These are phyloP conservation scores for Dendroctonus ponderosae DNA, from an alignment of 1,140 invertebrate species.

Conservation along the genomic window DNA sequence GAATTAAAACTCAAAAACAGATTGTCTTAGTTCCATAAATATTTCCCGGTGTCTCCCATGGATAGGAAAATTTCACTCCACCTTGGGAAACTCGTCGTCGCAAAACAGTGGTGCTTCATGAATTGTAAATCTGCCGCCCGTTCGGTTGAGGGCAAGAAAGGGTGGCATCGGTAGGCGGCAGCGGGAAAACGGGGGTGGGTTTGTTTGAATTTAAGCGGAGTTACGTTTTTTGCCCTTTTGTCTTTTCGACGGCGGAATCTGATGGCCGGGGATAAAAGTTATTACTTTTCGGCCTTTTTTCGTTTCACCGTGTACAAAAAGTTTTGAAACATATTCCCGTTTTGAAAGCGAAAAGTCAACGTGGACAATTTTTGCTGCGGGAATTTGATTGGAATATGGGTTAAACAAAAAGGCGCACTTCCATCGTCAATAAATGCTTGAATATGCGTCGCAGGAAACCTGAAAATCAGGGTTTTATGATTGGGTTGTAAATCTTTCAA, in stretches of 20 bases:
- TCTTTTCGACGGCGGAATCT: slow-evolving; percentile 19
- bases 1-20: too few species aligned
- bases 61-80: neutral
- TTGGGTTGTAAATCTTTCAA: too few species aligned
- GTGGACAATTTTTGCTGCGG: too few species aligned
- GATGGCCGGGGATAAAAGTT: slow-evolving; percentile 23
- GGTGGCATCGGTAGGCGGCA: slow-evolving; percentile 7
- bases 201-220: slow-evolving; percentile 25
- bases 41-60: too few species aligned
- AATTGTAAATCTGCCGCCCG: slow-evolving; percentile 23
- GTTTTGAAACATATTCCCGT: slow-evolving; percentile 3
- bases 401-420: too few species aligned
- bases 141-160: slow-evolving; percentile 18
- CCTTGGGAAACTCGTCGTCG: slow-evolving; percentile 5
- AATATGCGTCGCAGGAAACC: too few species aligned
- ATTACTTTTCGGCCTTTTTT: slow-evolving; percentile 20
- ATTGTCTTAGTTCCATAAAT: too few species aligned
- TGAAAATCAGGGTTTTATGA: too few species aligned
- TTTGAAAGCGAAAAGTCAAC: neutral
- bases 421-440: too few species aligned
- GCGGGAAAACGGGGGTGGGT: slow-evolving; percentile 6
- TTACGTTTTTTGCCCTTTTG: slow-evolving; percentile 23
- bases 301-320: slow-evolving; percentile 8
- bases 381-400: too few species aligned
- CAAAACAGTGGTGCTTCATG: slow-evolving; percentile 20